Evolutionary conservation across 2,888 invertebrate genomes (phyloP).

Genomic region (Dolichopus griseipennis): DNA sequence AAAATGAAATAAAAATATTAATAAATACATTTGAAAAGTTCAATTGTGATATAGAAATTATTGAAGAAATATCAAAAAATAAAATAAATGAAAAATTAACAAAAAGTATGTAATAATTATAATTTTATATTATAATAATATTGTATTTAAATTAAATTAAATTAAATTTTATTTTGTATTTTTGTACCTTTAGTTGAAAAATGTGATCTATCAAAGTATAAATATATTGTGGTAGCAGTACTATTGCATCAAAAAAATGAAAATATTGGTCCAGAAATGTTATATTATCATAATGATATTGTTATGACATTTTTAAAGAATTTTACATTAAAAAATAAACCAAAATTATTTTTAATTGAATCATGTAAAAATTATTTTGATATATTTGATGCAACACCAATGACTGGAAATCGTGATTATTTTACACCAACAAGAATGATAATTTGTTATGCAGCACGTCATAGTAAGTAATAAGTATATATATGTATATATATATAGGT

Average conservation of each 20-base stretch:
- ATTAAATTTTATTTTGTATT: too few species aligned
- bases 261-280: neutral
- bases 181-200: neutral
- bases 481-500: too few species aligned
- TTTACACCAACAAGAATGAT: slow-evolving; percentile 1
- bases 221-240: neutral
- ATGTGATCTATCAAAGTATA: neutral
- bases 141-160: too few species aligned
- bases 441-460: neutral
- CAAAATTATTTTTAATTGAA: slow-evolving; percentile 21
- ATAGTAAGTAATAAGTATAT: too few species aligned
- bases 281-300: neutral
- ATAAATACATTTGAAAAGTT: neutral
- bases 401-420: neutral
- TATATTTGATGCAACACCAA: neutral
- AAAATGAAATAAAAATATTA: neutral
- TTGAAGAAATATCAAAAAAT: neutral
- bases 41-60: neutral
- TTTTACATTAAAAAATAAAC: slow-evolving; percentile 16
- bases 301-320: neutral
- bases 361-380: slow-evolving; percentile 17
- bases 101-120: neutral
- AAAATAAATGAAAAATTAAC: neutral
- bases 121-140: too few species aligned
- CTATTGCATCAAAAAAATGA: neutral